Conservation (phyloP, 2,797 vertebrate species). For the Galagoides demidoff region DNA sequence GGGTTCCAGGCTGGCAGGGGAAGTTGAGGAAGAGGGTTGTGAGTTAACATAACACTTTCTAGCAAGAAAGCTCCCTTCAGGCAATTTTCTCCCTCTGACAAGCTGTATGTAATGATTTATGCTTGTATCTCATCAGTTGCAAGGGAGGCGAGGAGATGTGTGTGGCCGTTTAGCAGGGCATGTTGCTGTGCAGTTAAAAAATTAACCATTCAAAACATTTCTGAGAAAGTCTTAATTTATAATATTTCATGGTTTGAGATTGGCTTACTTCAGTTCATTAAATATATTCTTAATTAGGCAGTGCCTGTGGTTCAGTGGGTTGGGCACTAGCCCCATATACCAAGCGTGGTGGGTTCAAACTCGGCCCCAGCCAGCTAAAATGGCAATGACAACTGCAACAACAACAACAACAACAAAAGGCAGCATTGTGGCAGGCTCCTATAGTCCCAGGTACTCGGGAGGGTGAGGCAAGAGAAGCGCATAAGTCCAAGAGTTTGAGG, state of each 20-base stretch:
- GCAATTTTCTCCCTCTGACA: not conserved
- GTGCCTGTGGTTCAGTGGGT: too few relatives aligned
- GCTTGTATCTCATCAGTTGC: not conserved
- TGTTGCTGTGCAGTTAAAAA: not conserved
- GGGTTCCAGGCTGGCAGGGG: not conserved
- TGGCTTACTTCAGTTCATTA: not conserved
- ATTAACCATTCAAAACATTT: conserved; percentile 11
- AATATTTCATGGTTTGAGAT: not conserved
- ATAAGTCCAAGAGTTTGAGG: too few relatives aligned
- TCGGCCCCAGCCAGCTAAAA: too few relatives aligned
- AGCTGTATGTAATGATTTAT: not conserved
- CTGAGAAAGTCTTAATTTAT: not conserved
- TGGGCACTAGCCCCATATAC: too few relatives aligned
- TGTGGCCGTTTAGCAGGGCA: not conserved
- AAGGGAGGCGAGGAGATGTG: not conserved
- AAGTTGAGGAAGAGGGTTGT: not conserved
- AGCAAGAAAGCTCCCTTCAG: not conserved
- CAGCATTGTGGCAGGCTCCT: too few relatives aligned
- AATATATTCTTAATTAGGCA: not conserved
- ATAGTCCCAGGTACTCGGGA: too few relatives aligned
- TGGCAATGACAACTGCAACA: too few relatives aligned
- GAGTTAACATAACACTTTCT: not conserved
- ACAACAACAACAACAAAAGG: too few relatives aligned
- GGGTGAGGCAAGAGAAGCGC: too few relatives aligned
- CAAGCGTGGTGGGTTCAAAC: too few relatives aligned